A percentile compares a stretch with the other conserved stretches of the same genome.
These are phyloP conservation scores for Actinemys pallida DNA, from an alignment of 2,113 vertebrate species.

Conservation along the genomic window DNA sequence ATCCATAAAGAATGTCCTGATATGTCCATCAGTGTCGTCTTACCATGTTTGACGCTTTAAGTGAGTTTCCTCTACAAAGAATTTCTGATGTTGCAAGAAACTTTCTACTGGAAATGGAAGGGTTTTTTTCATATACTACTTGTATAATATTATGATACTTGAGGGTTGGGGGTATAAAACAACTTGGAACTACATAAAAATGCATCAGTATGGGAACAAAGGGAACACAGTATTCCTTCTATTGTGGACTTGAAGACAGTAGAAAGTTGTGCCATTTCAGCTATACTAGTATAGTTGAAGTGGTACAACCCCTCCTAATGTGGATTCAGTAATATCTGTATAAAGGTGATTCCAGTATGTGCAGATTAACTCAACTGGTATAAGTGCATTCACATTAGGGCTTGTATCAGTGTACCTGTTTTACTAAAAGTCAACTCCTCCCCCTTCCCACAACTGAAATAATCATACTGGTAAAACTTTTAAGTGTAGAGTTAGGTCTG, in stretches of 20 bases:
- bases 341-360: neutral
- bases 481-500: neutral
- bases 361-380: neutral
- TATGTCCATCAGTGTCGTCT: no score
- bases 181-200: accelerated
- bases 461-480: neutral
- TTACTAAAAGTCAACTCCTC: neutral
- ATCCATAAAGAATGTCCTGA: no score
- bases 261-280: neutral
- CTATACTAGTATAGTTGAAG: neutral
- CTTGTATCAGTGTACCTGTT: neutral
- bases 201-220: neutral
- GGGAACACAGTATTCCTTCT: neutral
- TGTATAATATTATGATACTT: neutral
- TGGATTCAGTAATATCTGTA: neutral
- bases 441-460: neutral
- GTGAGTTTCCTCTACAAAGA: no score
- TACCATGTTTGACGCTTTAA: no score
- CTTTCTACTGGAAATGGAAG: no score
- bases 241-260: neutral
- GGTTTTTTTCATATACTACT: neutral
- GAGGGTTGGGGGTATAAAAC: neutral
- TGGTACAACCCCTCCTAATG: neutral
- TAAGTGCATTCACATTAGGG: neutral
- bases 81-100: no score